These are phyloP conservation scores for Uropsilus gracilis DNA, from an alignment of 2,113 vertebrate genomes.

Conservation along the genomic window DNA sequence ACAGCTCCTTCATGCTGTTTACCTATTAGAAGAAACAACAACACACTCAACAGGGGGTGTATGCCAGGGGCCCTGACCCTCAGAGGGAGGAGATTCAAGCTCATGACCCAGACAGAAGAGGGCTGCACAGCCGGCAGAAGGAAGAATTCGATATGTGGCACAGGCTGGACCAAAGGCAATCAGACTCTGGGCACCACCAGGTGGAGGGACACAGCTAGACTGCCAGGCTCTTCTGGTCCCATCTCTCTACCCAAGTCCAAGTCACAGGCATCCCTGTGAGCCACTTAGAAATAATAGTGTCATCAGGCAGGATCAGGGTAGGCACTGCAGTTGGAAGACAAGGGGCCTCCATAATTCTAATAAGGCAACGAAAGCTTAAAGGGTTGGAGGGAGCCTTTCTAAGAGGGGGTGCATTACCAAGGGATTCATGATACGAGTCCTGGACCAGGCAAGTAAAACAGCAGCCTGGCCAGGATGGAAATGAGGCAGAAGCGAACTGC, in stretches of 20 bases:
- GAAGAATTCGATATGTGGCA: neutral
- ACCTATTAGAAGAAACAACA: slow-evolving; percentile 85
- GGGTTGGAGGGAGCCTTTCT: neutral
- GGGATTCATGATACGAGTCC: neutral
- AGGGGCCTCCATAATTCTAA: neutral
- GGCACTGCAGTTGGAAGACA: neutral
- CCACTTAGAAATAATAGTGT: neutral
- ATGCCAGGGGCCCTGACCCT: neutral
- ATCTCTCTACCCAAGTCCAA: neutral
- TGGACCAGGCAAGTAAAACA: neutral
- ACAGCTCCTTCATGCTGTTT: slow-evolving; percentile 96
- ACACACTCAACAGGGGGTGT: neutral
- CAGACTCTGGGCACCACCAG: neutral
- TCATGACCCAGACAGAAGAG: neutral
- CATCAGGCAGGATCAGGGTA: neutral
- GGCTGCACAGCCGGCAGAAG: neutral
- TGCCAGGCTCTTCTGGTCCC: neutral
- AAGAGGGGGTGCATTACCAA: neutral
- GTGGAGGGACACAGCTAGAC: neutral
- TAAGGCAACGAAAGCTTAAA: neutral
- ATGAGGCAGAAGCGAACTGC: neutral
- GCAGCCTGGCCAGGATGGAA: neutral
- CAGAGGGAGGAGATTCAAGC: neutral
- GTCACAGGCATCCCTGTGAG: neutral
- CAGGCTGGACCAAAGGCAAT: neutral